Evolutionary conservation across 2,113 vertebrate genomes (phyloP), one percentile per base, ranked within the genome.

Genomic region (Corythornis madagascariensis): DNA sequence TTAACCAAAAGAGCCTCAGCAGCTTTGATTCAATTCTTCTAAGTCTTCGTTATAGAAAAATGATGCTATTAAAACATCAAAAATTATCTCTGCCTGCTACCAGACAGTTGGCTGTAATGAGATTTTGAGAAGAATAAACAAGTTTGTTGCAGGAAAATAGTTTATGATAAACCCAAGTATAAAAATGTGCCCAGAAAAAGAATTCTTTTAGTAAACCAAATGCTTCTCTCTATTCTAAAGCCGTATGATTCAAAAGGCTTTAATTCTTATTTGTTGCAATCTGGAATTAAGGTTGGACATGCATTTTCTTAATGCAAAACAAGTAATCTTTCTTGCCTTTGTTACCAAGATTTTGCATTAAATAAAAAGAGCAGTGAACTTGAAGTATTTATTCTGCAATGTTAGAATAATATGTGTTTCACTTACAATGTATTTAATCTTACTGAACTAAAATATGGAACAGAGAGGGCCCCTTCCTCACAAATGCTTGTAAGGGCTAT

Each of bases 71-170:
- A 92, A 89, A 92, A 83, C 81, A 80, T 87, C 90, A 93, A 25
- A 94, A 92, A 85, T 91, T 8, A 89, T 95, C 81, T 89, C 71
- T 87, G 38, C 33, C 78, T 85, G 33, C 67, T 89, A 85, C 50
- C 45, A 94, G 60, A 87, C 87, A 84, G 50, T 85, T 83, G 80
- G 66, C 28, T 79, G 45, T 94, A 96, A 96, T 79, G 67, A 96
- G 86, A 50, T 92, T 89, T 94, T 56, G 64, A 88, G 71, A 94
- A 92, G 88, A 94, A 93, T 83, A 92, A 91, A 88, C 65, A 95
- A 93, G 47, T 88, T 80, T 4, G 7, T 88, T 90, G 76, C 56
- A 90, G 65, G 47, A 45, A 94, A 90, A 88, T 81, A 86, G 69
- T 86, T 94, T 91, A 86, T 47, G 52, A 77, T 80, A 86, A 95